Conservation (phyloP, 2,888 invertebrate genomes). For the Galeruca laticollis region DNA sequence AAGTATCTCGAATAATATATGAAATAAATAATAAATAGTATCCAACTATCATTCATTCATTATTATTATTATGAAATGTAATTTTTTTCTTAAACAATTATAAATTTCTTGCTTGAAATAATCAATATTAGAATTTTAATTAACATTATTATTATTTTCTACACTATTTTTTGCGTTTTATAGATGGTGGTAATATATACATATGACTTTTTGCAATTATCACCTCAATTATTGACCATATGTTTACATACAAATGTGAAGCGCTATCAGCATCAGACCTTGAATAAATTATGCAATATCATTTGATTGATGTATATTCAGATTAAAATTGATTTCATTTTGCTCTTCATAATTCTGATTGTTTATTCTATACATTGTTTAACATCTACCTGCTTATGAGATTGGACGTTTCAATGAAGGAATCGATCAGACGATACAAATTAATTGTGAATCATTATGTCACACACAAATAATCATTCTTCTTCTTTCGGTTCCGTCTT, state of each 20-base stretch:
- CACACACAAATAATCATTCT: neutral
- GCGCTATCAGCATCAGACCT: slow-evolving; percentile 4
- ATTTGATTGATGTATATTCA: slow-evolving; percentile 18
- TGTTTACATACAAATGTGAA: slow-evolving; percentile 6
- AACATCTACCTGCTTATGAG: neutral
- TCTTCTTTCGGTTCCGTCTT: no score
- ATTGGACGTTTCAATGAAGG: neutral
- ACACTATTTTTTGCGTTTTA: neutral
- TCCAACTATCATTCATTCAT: no score
- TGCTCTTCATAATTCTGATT: neutral
- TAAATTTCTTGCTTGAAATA: neutral
- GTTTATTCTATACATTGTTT: neutral
- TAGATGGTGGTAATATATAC: neutral
- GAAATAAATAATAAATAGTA: no score
- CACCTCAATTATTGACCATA: slow-evolving; percentile 21
- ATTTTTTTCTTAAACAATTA: neutral
- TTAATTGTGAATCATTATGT: neutral
- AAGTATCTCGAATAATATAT: no score
- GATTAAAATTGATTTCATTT: slow-evolving; percentile 15
- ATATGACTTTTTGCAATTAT: no score
- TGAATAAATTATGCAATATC: slow-evolving; percentile 27
- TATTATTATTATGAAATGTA: no score
- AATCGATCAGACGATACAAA: no score
- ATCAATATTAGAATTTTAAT: neutral
- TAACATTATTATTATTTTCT: neutral